Evolutionary conservation across 2,888 invertebrate species (phyloP), one percentile per base, ranked within the genome.

Genomic region (Folsomia candida): DNA sequence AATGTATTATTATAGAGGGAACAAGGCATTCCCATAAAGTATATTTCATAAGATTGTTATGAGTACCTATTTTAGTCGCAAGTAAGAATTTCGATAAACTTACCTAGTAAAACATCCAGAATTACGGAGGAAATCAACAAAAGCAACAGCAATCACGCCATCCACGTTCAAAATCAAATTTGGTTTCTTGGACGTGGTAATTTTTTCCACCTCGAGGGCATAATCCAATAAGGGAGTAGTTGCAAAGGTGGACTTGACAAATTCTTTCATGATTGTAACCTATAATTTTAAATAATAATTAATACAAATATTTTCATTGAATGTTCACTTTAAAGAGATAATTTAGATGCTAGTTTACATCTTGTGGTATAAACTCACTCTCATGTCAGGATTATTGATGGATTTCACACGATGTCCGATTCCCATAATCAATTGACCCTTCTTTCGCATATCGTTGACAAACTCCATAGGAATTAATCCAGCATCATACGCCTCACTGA

Each of bases 151-250:
- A 80, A 99, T 97, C 77, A 97, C 92, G 69, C 99, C 99, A 85
- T 99, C 99, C 24, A 99, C 99, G 85, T 99, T 99, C 74, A 99
- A 88, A 83, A 99, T 99, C 70, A 99, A 88, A 86, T 99, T 99
- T n/a, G 99, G 99, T 85, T 99, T 99, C 88, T 99, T 99, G 81
- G 96, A 91, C 1, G 97, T 99, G 24, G 99, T 99, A 82, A 99
- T 95, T 82, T 97, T 97, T 82, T 99, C 99, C 47, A 99, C 98
- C 85, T 97, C 96, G 14, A 97, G 86, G 1, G 99, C 99, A 84
- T 97, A 99, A 75, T 92, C 88, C 14, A 98, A 88, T n/a, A 99
- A 87, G 0, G 98, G 98, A 79, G 93, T 94, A 2, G 91, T 88
- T 1, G 97, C 97, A 87, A 97, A 97, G 82, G 94, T 90, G 70